Percentiles rank a stretch among this genome's conserved stretches.
Conservation (phyloP, 2,113 vertebrate genomes). For the Rhinolophus ferrumequinum region DNA sequence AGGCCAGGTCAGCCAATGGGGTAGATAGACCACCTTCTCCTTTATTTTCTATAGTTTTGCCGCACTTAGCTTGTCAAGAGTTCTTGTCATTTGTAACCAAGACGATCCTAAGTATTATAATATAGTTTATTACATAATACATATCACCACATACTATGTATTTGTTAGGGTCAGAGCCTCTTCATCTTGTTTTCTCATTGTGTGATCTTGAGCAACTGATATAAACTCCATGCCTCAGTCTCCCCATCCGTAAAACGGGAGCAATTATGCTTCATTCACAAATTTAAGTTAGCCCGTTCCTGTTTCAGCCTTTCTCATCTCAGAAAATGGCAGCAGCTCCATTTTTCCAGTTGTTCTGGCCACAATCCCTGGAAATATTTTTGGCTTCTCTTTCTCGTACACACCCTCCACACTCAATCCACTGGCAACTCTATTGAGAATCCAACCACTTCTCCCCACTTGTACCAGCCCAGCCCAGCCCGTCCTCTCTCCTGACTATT, state of each 20-base stretch:
- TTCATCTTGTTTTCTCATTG: too few species aligned
- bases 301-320: neutral
- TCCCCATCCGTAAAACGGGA: neutral
- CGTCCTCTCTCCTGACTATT: neutral
- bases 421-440: neutral
- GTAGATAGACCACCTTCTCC: too few species aligned
- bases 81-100: too few species aligned
- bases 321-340: neutral
- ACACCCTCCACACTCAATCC: too few species aligned
- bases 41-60: too few species aligned
- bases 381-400: neutral
- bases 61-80: too few species aligned
- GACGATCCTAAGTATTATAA: too few species aligned
- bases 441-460: neutral
- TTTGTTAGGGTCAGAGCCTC: neutral
- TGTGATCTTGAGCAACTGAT: too few species aligned
- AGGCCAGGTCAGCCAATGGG: too few species aligned
- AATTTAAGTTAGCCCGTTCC: neutral
- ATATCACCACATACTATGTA: too few species aligned
- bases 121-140: too few species aligned
- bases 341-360: too few species aligned
- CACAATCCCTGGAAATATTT: neutral
- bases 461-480: fast-evolving
- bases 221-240: neutral
- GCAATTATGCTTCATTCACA: neutral